Conservation (phyloP, 2,797 vertebrate species). For the Emys orbicularis region DNA sequence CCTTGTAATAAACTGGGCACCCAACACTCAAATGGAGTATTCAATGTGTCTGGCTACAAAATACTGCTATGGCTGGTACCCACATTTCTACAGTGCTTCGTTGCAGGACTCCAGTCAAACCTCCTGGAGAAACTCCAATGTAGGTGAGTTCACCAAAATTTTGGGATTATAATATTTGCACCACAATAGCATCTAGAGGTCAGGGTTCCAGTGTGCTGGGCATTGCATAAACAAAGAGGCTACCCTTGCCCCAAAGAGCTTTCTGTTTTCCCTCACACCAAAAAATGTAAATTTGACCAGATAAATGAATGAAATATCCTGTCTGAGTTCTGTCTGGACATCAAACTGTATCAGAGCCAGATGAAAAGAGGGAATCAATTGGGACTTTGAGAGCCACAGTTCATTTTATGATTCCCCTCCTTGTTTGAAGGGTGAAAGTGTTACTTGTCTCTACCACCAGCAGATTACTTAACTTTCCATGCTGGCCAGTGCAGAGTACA, state of each 20-base stretch:
- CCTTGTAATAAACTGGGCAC: not conserved
- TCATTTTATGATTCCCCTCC: not conserved
- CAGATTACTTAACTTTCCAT: not conserved
- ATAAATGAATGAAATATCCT: not conserved
- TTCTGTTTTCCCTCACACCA: not conserved
- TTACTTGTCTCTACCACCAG: not conserved
- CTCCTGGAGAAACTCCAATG: not conserved
- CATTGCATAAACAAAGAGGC: not conserved
- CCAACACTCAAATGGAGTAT: not conserved
- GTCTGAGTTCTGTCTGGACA: not conserved
- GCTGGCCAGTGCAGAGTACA: not conserved
- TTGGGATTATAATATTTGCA: not conserved
- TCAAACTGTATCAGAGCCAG: not conserved
- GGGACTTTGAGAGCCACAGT: not conserved
- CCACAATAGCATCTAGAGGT: not conserved
- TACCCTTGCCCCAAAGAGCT: not conserved
- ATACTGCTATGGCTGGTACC: not conserved
- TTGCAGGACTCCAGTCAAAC: not conserved
- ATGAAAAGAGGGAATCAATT: not conserved
- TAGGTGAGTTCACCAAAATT: not conserved
- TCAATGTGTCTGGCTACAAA: not conserved
- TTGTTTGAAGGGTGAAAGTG: not conserved
- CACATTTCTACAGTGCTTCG: not conserved
- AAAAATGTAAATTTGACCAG: not conserved
- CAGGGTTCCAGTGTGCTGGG: not conserved